A percentile compares a stretch with the other conserved stretches of the same genome.
phyloP scores from a whole-genome alignment of 2,113 vertebrate species.

The Notechis scutatus region DNA sequence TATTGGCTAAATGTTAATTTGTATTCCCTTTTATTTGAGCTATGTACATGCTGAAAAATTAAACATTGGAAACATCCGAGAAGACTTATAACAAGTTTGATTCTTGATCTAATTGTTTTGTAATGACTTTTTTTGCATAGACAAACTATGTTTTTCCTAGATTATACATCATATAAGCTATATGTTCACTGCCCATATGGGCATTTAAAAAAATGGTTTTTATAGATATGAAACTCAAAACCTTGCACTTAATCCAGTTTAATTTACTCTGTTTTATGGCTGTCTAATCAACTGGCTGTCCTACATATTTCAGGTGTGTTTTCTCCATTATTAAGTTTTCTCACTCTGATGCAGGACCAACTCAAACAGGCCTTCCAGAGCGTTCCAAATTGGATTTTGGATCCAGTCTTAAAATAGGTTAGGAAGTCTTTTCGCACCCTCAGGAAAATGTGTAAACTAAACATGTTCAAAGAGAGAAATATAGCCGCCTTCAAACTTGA shows the following conservation, averaged over 20 bases:
- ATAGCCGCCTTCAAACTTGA: neutral
- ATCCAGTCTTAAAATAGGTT: neutral
- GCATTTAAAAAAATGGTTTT: neutral
- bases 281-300: neutral
- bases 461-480: neutral
- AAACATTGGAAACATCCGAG: too few relatives aligned
- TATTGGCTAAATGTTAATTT: too few relatives aligned
- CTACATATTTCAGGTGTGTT: neutral
- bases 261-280: neutral
- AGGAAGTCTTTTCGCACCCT: neutral
- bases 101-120: too few relatives aligned
- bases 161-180: too few relatives aligned
- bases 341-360: neutral
- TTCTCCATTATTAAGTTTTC: neutral
- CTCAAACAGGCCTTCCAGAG: neutral
- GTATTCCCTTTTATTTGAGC: too few relatives aligned
- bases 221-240: neutral
- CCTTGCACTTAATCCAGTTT: neutral
- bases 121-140: too few relatives aligned
- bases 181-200: neutral
- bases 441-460: neutral
- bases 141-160: too few relatives aligned
- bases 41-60: too few relatives aligned
- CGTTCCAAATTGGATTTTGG: neutral
- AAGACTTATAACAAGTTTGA: too few relatives aligned